phyloP scores from a whole-genome alignment of 2,113 vertebrate genomes.

The Girardinichthys multiradiatus region DNA sequence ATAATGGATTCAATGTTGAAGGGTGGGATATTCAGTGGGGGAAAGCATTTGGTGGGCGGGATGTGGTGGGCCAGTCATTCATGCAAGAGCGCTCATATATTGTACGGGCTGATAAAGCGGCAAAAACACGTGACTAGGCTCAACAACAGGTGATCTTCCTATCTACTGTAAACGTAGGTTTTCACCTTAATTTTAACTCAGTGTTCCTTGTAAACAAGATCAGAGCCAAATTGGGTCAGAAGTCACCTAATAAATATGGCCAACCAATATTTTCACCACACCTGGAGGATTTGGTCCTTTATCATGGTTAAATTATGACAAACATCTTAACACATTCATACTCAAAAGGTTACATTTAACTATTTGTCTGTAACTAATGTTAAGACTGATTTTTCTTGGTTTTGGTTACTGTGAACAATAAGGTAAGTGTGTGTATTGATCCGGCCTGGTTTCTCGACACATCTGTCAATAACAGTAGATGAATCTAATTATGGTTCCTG shows the following conservation, averaged over 20 bases:
- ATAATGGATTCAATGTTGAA: conserved; percentile 71
- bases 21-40: conserved; percentile 45
- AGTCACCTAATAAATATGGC: not conserved
- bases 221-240: conserved; percentile 6
- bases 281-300: not conserved
- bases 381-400: conserved; percentile 63
- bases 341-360: conserved; percentile 63
- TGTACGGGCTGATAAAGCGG: conserved; percentile 36
- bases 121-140: conserved; percentile 47
- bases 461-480: conserved; percentile 76
- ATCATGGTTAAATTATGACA: not conserved
- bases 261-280: not conserved
- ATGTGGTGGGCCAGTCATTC: conserved; percentile 56
- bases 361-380: conserved; percentile 74
- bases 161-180: not conserved
- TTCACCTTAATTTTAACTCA: not conserved
- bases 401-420: conserved; percentile 76
- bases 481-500: conserved; percentile 78
- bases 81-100: conserved; percentile 44
- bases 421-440: conserved; percentile 75
- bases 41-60: conserved; percentile 61
- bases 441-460: conserved; percentile 53
- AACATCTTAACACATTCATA: conserved; percentile 7
- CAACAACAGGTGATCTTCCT: conserved; percentile 4
- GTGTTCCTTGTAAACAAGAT: conserved; percentile 5